These are phyloP conservation scores for Caenorhabditis auriculariae DNA, from an alignment of 2,888 invertebrate species.

Conservation along the genomic window DNA sequence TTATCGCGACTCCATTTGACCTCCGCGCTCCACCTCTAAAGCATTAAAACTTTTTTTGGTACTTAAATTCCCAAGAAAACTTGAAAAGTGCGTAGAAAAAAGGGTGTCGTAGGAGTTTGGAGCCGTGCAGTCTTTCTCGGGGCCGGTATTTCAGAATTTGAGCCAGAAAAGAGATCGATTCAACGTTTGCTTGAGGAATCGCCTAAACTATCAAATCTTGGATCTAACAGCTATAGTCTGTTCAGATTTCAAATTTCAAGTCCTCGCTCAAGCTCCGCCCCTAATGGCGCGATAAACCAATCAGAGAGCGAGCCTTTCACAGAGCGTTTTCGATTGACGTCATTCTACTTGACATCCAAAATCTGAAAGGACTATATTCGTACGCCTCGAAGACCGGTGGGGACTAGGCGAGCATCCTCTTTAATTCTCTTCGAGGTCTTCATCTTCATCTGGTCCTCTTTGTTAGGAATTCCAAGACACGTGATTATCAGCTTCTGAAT, in stretches of 20 bases:
- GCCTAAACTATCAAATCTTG: no score
- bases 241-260: no score
- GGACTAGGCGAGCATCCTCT: no score
- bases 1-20: constrained; percentile 29
- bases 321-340: no score
- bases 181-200: constrained; percentile 10
- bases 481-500: constrained; percentile 23
- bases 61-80: constrained; percentile 1
- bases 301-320: no score
- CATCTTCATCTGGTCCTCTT: constrained; percentile 25
- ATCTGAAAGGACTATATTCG: no score
- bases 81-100: constrained; percentile 40
- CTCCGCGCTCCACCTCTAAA: constrained; percentile 17
- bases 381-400: no score
- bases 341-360: constrained; percentile 17
- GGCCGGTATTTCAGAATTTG: constrained; percentile 43
- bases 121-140: constrained; percentile 39
- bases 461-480: constrained; percentile 22
- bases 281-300: no score
- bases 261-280: no score
- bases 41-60: neutral
- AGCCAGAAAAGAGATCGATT: constrained; percentile 27
- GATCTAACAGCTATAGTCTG: no score
- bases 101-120: constrained; percentile 31
- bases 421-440: constrained; percentile 10